Conservation (phyloP, 2,113 vertebrate species). For the Nansenia antarctica region DNA sequence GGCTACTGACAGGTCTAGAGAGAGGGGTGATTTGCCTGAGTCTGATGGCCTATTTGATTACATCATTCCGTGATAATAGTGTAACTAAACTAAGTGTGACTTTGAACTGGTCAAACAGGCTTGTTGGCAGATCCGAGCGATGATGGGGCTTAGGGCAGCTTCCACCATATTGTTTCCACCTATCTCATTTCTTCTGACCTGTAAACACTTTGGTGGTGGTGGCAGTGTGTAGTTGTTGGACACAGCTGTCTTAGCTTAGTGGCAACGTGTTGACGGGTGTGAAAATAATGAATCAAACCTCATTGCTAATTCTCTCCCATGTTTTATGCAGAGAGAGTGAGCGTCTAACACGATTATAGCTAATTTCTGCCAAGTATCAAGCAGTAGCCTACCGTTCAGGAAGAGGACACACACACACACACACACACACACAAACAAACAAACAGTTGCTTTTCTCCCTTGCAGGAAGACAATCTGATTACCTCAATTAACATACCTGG, state of each 20-base stretch:
- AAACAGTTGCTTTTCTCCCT: constrained; percentile 11
- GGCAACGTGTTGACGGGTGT: too few relatives aligned
- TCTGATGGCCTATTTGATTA: neutral
- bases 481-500: constrained; percentile 59
- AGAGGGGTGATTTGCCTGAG: neutral
- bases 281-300: constrained; percentile 36
- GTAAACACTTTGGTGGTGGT: too few relatives aligned
- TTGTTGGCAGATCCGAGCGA: too few relatives aligned
- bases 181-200: too few relatives aligned
- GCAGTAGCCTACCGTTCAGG: constrained; percentile 27
- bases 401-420: constrained; percentile 20
- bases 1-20: neutral
- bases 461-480: constrained; percentile 47
- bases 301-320: constrained; percentile 45
- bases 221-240: too few relatives aligned
- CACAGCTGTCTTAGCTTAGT: too few relatives aligned
- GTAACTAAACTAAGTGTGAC: too few relatives aligned
- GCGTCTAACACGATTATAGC: constrained; percentile 55
- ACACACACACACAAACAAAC: constrained; percentile 9
- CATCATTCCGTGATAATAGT: neutral
- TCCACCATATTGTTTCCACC: too few relatives aligned
- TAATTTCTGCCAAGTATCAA: constrained; percentile 57
- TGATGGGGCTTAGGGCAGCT: too few relatives aligned
- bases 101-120: too few relatives aligned
- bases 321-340: constrained; percentile 45